Evolutionary conservation across 1,140 invertebrate genomes (phyloP), one percentile per base, ranked within the genome.

Genomic region (Hycleus phaleratus): DNA sequence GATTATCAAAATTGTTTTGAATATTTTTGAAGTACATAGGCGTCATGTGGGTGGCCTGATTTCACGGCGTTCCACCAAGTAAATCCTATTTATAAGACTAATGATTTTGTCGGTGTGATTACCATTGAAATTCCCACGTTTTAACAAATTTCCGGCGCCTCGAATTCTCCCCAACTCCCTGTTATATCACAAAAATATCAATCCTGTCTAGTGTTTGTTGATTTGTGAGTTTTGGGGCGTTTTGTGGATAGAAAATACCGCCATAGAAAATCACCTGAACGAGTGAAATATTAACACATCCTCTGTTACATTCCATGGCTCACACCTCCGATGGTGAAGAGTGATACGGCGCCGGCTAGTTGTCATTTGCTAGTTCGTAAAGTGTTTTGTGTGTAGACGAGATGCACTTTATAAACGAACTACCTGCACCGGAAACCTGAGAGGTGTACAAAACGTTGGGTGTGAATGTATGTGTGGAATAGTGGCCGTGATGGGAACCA

Each of bases 281-380:
- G 63, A 65, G 61, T 65, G 65, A 67, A 65, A 65, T 67, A 67
- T 67, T 67, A 65, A 63, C 59, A 61, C 58, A 61, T 61, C 57
- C 46, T 42, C 40, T 50, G 25, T 57, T 38, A 49, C 63, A 66
- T 64, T 64, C 62, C 60, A 58, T 56, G 50, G 49, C 51, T 62
- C 58, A 59, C 66, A 65, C 66, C 66, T 65, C 55, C 51, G 60
- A 63, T 63, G 61, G 57, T 63, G 65, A 57, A 61, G 60, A 63
- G 47, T 63, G 65, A 67, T 67, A 67, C 52, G 63, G 63, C 66
- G 66, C 63, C 66, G 62, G 56, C 59, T 56, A 54, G 38, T 57
- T 59, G 60, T 59, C 60, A 51, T 32, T 32, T 32, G 32, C 32
- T 10, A n/a, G 40, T 42, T 42, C 40, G 11, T 11, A 10, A 42